Percentiles rank a stretch among this genome's conserved stretches.
Evolutionary conservation across 2,888 invertebrate genomes (phyloP).

Genomic region (Bellardia pandia): DNA sequence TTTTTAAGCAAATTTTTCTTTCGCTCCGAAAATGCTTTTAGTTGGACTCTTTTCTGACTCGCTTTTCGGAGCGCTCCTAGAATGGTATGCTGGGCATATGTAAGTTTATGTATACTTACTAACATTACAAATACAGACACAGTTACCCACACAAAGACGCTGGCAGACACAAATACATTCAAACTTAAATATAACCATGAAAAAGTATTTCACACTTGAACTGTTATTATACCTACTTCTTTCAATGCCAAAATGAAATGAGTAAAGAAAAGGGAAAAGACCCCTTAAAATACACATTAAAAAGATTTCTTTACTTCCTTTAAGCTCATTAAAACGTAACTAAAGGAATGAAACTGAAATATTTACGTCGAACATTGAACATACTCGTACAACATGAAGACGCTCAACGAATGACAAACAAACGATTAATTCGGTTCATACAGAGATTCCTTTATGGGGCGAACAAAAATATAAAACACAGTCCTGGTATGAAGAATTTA

Average conservation of each 20-base stretch:
- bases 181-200: constrained; percentile 17
- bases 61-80: too few relatives aligned
- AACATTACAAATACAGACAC: neutral
- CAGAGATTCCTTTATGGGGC: neutral
- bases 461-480: neutral
- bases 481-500: neutral
- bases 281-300: constrained; percentile 14
- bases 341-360: constrained; percentile 27
- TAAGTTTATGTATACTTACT: neutral
- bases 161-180: neutral
- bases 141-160: neutral
- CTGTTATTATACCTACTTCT: neutral
- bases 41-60: too few relatives aligned
- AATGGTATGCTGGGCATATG: too few relatives aligned
- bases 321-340: constrained; percentile 49
- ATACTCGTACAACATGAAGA: neutral
- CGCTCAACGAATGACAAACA: neutral
- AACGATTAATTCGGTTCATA: neutral
- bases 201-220: constrained; percentile 52
- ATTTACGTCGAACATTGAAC: neutral
- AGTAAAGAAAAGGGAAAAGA: neutral
- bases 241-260: constrained; percentile 38
- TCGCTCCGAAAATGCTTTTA: too few relatives aligned
- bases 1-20: too few relatives aligned
- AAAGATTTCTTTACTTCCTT: constrained; percentile 48